A percentile compares a stretch with the other conserved stretches of the same genome.
Evolutionary conservation across 2,888 invertebrate species (phyloP).

Genomic region (Trissolcus brochymenae): DNA sequence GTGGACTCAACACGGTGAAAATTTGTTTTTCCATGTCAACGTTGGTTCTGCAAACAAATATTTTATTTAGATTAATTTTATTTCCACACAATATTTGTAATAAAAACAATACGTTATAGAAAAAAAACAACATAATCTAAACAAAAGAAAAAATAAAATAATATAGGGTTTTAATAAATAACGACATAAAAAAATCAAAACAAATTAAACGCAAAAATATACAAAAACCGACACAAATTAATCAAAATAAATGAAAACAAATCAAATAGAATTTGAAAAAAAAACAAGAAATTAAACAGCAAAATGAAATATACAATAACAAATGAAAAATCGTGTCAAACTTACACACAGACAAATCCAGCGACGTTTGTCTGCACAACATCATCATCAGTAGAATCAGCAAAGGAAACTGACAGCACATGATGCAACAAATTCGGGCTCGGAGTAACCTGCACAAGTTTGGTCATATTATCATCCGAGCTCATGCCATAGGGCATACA

Average conservation of each 20-base stretch:
- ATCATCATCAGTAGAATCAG: slow-evolving; percentile 88
- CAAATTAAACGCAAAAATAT: neutral
- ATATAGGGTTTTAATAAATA: neutral
- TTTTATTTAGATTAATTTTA: too few species aligned
- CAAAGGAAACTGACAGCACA: slow-evolving; percentile 91
- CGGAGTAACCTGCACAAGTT: slow-evolving; percentile 88
- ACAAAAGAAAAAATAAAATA: too few species aligned
- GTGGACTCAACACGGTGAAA: slow-evolving; percentile 93
- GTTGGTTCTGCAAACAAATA: slow-evolving; percentile 84
- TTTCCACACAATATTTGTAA: too few species aligned
- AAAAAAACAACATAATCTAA: too few species aligned
- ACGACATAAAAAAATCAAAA: neutral
- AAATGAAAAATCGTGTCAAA: neutral
- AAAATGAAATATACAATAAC: too few species aligned
- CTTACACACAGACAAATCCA: slow-evolving; percentile 95
- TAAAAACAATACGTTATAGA: too few species aligned
- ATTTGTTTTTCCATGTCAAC: slow-evolving; percentile 92
- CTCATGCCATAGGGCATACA: slow-evolving; percentile 98
- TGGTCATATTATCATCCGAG: slow-evolving; percentile 91
- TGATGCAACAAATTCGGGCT: slow-evolving; percentile 89
- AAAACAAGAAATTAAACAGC: neutral
- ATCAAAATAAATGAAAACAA: neutral
- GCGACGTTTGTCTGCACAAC: slow-evolving; percentile 91
- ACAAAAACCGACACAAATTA: too few species aligned
- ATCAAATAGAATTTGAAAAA: too few species aligned